phyloP scores from a whole-genome alignment of 2,113 vertebrate genomes.

The Variabilichromis moorii region DNA sequence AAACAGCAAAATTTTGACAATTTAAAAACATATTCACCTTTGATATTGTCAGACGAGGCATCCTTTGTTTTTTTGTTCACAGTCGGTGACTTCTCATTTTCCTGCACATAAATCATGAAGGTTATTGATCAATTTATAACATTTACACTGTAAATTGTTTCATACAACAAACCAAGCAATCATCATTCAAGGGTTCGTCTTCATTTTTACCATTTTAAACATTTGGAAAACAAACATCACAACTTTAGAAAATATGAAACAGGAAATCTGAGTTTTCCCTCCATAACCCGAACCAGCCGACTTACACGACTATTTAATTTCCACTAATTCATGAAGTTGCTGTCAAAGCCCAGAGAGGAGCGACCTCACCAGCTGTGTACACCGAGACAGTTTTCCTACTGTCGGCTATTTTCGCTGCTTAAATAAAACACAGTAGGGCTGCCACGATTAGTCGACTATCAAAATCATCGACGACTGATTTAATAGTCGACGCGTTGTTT shows the following conservation, averaged over 20 bases:
- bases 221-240: background rate
- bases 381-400: fast-evolving
- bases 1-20: background rate
- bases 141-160: background rate
- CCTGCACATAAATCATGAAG: constrained; percentile 57
- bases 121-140: background rate
- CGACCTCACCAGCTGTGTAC: background rate
- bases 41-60: constrained; percentile 83
- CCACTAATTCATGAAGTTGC: background rate
- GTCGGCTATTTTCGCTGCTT: background rate
- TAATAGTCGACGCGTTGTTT: fast-evolving
- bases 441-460: no score
- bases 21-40: constrained; percentile 71
- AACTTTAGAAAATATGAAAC: background rate
- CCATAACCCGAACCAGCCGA: background rate
- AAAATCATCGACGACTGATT: no score
- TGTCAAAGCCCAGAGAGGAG: background rate
- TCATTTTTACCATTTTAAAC: background rate
- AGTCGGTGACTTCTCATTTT: constrained; percentile 89
- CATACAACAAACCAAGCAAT: background rate
- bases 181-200: background rate
- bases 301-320: background rate
- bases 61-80: constrained; percentile 93
- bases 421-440: background rate
- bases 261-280: fast-evolving